phyloP scores from a whole-genome alignment of 2,113 vertebrate genomes.

The Microcebus jonahi region DNA sequence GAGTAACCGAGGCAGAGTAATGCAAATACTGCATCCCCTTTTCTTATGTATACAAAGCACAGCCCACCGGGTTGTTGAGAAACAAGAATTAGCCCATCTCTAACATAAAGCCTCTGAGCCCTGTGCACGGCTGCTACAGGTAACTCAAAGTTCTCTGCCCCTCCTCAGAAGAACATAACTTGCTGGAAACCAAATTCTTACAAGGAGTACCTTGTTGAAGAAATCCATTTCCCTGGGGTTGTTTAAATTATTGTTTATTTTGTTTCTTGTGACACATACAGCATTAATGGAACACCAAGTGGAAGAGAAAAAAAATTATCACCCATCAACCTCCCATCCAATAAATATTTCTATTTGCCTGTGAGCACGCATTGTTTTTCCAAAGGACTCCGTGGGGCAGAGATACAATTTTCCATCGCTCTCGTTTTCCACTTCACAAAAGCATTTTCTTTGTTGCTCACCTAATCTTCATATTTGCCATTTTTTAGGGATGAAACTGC shows the following conservation, averaged over 20 bases:
- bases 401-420: not conserved
- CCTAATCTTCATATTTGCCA: not conserved
- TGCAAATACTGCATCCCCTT: slow-evolving; percentile 28
- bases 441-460: not conserved
- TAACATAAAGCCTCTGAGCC: not conserved
- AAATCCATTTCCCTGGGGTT: not conserved
- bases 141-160: not conserved
- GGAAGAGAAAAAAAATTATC: not conserved
- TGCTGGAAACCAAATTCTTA: not conserved
- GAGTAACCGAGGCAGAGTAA: slow-evolving; percentile 68
- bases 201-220: not conserved
- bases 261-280: not conserved
- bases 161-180: not conserved
- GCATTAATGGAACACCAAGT: not conserved
- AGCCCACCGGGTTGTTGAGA: not conserved
- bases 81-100: not conserved
- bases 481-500: not conserved
- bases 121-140: not conserved
- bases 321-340: not conserved
- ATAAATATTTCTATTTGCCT: not conserved
- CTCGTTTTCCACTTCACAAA: not conserved
- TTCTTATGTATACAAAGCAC: slow-evolving; percentile 7
- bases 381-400: not conserved
- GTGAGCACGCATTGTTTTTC: not conserved
- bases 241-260: not conserved